Base-by-base conservation (phyloP, 2,888 invertebrate genomes). In the Myathropa florea region DNA sequence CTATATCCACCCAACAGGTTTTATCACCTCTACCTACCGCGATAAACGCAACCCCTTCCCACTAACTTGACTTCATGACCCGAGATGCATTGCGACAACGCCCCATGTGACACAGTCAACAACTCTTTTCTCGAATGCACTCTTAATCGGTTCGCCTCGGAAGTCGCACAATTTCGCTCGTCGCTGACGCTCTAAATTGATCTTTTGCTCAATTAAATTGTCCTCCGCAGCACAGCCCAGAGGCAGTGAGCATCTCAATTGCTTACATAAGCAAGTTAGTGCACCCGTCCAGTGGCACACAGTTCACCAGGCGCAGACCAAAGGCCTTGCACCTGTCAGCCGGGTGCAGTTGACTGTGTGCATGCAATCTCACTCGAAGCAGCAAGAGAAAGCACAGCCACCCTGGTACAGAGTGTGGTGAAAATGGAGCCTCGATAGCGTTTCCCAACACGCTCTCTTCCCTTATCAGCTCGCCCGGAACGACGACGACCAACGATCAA, bases 121-220 rank as follows among this genome's bases (percentile, higher is more conserved):
- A 77, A 85, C 81, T 73, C 85, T 84, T 81, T 76, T 77, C 81
- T 82, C 82, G 46, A 85, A 72, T 77, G 72, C 72, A 68, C 76
- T 75, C 18, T 81, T 65, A 67, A 76, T 59, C 72, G 61, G 83
- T 71, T 75, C 60, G 76, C n/a, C 80, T 72, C 59, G 36, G 59
- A 55, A 77, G 72, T 67, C 67, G 59, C 30, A 61, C 61, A 67
- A 57, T 81, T 71, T 30, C 30, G 57, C 67, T 55, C 67, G 46
- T 23, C 65, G 46, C 24, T 60, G 72, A 59, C 71, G 21, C 36
- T 63, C 81, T 77, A 46, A 77, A 82, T 46, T 85, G 53, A 77
- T 85, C 33, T 77, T 26, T 12, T 46, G 64, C 68, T 75, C 73
- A 85, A 85, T 85, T 85, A 70, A 72, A 82, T 77, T 82, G 77